Evolutionary conservation across 2,113 vertebrate genomes (phyloP).

Genomic region (Octodon degus): DNA sequence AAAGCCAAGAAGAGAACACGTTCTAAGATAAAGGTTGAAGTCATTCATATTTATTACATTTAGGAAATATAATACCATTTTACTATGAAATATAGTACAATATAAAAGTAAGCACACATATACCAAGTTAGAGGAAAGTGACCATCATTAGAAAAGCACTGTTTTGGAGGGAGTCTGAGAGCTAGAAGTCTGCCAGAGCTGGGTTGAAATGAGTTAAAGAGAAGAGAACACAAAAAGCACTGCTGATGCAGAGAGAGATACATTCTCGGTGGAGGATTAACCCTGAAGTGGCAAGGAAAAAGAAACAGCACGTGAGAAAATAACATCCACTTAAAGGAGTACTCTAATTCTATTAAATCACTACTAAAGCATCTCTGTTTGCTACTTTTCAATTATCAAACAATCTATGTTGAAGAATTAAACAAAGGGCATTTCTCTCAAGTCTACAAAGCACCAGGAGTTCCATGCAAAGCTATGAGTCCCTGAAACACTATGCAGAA

Average conservation of each 20-base stretch:
- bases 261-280: neutral
- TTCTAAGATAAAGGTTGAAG: neutral
- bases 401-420: neutral
- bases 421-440: neutral
- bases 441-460: neutral
- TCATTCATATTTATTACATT: neutral
- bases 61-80: neutral
- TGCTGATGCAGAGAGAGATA: neutral
- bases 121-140: neutral
- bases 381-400: neutral
- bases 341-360: neutral
- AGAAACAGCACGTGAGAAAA: neutral
- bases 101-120: neutral
- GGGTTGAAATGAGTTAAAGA: neutral
- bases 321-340: neutral
- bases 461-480: neutral
- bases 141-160: neutral
- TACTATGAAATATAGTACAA: neutral
- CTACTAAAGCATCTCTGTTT: neutral
- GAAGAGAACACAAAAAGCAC: neutral
- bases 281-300: neutral
- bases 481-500: neutral
- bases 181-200: neutral
- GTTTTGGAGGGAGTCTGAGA: neutral
- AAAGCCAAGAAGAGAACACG: neutral